A percentile compares a stretch with the other conserved stretches of the same genome.
These are phyloP conservation scores for Amyelois transitella DNA, from an alignment of 1,140 invertebrate species.

Conservation along the genomic window DNA sequence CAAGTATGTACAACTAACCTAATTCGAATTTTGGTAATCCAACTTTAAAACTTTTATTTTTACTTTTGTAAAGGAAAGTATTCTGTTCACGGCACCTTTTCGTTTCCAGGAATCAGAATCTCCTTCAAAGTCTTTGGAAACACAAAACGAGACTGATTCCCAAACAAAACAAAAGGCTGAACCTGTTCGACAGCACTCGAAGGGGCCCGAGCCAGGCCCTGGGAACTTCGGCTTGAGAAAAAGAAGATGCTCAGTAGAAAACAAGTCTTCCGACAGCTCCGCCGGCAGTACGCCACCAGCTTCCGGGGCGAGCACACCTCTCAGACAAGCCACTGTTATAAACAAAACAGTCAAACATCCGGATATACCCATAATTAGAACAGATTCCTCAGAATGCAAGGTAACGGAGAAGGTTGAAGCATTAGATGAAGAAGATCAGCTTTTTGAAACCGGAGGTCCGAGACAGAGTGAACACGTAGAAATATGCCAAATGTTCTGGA, in stretches of 20 bases:
- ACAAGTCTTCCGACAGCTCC: slow-evolving; percentile 72
- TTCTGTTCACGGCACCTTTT: not conserved
- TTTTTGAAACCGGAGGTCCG: slow-evolving; percentile 58
- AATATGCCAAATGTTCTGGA: slow-evolving; percentile 72
- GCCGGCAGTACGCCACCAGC: slow-evolving; percentile 73
- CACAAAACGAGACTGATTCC: slow-evolving; percentile 43
- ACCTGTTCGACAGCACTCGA: slow-evolving; percentile 34
- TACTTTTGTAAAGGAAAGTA: not conserved
- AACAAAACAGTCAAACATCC: slow-evolving; percentile 62
- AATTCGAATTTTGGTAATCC: not conserved
- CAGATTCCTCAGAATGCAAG: slow-evolving; percentile 61
- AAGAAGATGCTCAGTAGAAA: slow-evolving; percentile 74
- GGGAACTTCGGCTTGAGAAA: slow-evolving; percentile 71
- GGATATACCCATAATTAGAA: slow-evolving; percentile 61
- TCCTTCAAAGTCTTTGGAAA: slow-evolving; percentile 43
- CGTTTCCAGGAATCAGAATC: slow-evolving; percentile 47
- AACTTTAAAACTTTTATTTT: not conserved
- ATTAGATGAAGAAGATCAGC: slow-evolving; percentile 47
- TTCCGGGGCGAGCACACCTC: slow-evolving; percentile 71
- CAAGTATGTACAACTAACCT: slow-evolving; percentile 24
- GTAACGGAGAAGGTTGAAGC: slow-evolving; percentile 44
- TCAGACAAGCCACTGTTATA: slow-evolving; percentile 42
- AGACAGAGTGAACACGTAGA: slow-evolving; percentile 62
- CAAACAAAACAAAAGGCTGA: slow-evolving; percentile 51
- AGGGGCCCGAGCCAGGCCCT: slow-evolving; percentile 31